phyloP scores from a whole-genome alignment of 2,797 vertebrate species.

The Aplochiton taeniatus region DNA sequence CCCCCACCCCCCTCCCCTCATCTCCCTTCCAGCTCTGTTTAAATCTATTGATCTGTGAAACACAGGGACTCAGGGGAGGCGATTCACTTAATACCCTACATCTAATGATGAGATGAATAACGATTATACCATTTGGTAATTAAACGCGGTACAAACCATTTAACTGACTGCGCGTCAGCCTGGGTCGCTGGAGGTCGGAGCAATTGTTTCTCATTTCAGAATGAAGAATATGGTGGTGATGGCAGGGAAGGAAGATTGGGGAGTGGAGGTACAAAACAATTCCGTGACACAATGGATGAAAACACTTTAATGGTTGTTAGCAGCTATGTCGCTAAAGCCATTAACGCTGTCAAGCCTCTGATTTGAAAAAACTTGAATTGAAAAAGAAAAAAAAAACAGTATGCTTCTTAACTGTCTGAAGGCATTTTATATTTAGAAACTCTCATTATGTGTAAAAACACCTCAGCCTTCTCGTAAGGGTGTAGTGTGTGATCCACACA shows the following conservation, averaged over 20 bases:
- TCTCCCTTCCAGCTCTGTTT: constrained; percentile 81
- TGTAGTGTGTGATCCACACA: constrained; percentile 57
- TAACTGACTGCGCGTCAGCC: constrained; percentile 86
- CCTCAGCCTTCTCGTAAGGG: constrained; percentile 49
- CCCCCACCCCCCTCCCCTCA: constrained; percentile 51
- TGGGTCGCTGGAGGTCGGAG: constrained; percentile 85
- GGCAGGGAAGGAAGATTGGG: constrained; percentile 7
- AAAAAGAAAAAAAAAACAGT: constrained; percentile 37
- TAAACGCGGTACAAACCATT: constrained; percentile 96
- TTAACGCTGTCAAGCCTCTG: constrained; percentile 67
- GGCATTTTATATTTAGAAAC: constrained; percentile 55
- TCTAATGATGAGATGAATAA: constrained; percentile 98
- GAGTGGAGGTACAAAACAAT: constrained; percentile 45
- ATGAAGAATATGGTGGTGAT: constrained; percentile 35
- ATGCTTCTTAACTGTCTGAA: constrained; percentile 34
- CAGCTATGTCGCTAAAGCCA: constrained; percentile 64
- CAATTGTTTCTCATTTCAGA: constrained; percentile 74
- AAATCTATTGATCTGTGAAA: constrained; percentile 99
- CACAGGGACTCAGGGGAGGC: constrained; percentile 86
- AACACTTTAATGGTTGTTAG: constrained; percentile 73
- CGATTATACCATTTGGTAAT: constrained; percentile 96
- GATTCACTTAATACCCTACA: constrained; percentile 94
- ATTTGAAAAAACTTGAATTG: constrained; percentile 63
- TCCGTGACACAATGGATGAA: constrained; percentile 63
- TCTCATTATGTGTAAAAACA: constrained; percentile 55